Conservation (phyloP, 2,888 invertebrate genomes). For the Cephus runcator region DNA sequence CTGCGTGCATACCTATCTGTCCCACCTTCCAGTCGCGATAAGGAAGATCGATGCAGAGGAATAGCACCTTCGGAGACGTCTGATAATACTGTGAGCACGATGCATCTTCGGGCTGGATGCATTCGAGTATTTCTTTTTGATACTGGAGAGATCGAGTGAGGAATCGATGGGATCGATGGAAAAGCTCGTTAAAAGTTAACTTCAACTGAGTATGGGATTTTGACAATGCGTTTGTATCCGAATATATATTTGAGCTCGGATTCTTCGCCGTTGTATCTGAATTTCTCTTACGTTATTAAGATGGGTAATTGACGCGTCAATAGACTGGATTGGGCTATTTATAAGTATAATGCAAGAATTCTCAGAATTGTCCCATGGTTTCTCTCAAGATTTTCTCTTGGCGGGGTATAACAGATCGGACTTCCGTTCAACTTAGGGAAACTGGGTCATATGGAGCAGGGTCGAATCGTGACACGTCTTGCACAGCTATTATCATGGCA, state of each 20-base stretch:
- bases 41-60: conserved; percentile 5
- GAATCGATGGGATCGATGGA: background rate
- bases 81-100: background rate
- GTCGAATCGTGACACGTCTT: background rate
- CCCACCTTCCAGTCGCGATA: background rate
- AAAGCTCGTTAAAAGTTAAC: background rate
- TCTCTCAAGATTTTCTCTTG: background rate
- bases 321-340: background rate
- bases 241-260: background rate
- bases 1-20: conserved; percentile 7
- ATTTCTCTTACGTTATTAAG: background rate
- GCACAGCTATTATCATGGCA: background rate
- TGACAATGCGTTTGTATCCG: background rate
- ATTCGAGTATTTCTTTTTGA: background rate
- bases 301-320: background rate
- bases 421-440: background rate
- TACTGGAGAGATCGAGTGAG: background rate
- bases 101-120: background rate
- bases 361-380: background rate
- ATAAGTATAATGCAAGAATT: background rate
- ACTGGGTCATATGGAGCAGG: background rate
- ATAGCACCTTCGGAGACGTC: background rate
- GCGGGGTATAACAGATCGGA: background rate
- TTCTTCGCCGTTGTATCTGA: background rate
- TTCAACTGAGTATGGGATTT: background rate